Evolutionary conservation across 2,888 invertebrate genomes (phyloP).

Genomic region (Dolichomitus sp.): DNA sequence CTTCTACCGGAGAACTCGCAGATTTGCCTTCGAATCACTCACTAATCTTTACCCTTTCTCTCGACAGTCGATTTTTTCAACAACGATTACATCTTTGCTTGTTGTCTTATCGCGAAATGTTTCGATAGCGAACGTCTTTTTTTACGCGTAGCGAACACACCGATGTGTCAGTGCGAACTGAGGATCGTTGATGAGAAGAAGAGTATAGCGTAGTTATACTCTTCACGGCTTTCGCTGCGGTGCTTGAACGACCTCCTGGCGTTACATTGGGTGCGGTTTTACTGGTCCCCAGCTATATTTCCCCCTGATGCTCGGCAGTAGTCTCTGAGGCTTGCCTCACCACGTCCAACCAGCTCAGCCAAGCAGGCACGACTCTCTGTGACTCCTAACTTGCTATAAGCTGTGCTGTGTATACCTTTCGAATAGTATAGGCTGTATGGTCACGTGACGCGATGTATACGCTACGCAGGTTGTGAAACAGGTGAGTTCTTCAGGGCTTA

Average conservation of each 20-base stretch:
- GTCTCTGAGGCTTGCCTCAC: constrained; percentile 45
- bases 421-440: constrained; percentile 70
- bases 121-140: background rate
- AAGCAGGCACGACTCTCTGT: background rate
- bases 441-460: constrained; percentile 81
- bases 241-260: constrained; percentile 74
- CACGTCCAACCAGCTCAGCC: constrained; percentile 14
- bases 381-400: background rate
- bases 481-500: constrained; percentile 74
- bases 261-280: constrained; percentile 84
- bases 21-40: background rate
- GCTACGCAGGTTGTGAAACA: constrained; percentile 85
- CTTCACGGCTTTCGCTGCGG: constrained; percentile 64
- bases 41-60: background rate
- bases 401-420: constrained; percentile 68
- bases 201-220: background rate
- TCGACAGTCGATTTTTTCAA: background rate
- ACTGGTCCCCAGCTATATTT: constrained; percentile 70
- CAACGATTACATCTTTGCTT: background rate
- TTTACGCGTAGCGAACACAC: background rate
- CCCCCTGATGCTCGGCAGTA: constrained; percentile 52
- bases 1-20: background rate
- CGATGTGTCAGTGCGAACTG: constrained; percentile 32
- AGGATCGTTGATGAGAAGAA: constrained; percentile 7
- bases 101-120: background rate